These are phyloP conservation scores for Mya arenaria DNA, from an alignment of 1,140 invertebrate species.

Conservation along the genomic window DNA sequence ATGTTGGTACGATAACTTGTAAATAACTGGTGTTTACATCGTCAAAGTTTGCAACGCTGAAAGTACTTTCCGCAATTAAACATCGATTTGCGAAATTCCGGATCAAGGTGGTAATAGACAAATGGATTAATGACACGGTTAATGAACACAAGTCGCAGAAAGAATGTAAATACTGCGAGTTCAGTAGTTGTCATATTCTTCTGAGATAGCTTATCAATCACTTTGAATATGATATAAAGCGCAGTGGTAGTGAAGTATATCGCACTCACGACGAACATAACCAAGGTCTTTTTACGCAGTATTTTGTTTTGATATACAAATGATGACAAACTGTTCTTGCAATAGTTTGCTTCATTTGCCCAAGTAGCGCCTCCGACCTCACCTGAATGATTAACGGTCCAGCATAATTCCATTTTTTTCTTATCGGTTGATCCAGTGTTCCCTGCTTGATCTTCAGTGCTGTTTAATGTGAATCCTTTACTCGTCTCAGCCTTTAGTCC, in stretches of 20 bases:
- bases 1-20: too few relatives aligned
- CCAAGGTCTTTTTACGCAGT: neutral
- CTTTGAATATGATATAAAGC: neutral
- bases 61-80: neutral
- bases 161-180: neutral
- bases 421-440: neutral
- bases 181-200: neutral
- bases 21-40: too few relatives aligned
- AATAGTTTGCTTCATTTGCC: too few relatives aligned
- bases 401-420: neutral
- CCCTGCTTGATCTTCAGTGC: neutral
- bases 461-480: too few relatives aligned
- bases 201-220: neutral
- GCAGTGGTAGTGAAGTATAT: neutral
- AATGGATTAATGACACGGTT: slow-evolving; percentile 13
- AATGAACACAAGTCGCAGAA: slow-evolving; percentile 11
- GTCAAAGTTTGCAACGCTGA: too few relatives aligned
- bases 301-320: too few relatives aligned
- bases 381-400: too few relatives aligned
- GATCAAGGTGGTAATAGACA: neutral
- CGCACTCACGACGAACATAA: slow-evolving; percentile 1
- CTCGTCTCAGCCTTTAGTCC: neutral
- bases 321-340: too few relatives aligned
- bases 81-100: neutral
- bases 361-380: too few relatives aligned